Base-by-base conservation (phyloP, 2,113 vertebrate species). In the Oriolus oriolus region DNA sequence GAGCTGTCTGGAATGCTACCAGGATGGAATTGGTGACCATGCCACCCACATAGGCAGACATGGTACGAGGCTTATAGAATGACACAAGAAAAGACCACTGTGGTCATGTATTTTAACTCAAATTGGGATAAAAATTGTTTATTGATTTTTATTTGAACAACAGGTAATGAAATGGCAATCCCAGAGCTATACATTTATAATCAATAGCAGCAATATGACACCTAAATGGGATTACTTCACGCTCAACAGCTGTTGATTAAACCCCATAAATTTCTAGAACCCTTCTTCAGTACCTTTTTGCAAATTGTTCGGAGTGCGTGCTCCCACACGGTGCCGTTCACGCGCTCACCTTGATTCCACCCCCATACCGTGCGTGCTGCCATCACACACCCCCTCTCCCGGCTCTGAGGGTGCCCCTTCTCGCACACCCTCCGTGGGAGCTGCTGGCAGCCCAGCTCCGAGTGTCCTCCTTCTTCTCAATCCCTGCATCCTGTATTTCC, bases 371-470 rank as follows among this genome's bases (percentile, higher is more conserved):
- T 16, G 23, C 37, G 53, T 50, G 39, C 33, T 64, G 24, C 45
- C 52, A 69, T 5, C n/a, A 14, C 47, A 20, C 16, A 21, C n/a
- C 24, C 27, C 33, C 14, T 50, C 45, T 50, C 30, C 59, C 42
- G 27, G 15, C 41, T 18, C 33, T 12, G 50, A 26, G 37, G 28
- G 14, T 3, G 71, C 23, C 16, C 30, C 47, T 70, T 9, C 66
- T 7, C 12, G 30, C 23, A 27, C 21, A 13, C 10, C 14, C 16
- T 26, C 39, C 1, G 4, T 50, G 41, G 50, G 4, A 70, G 10
- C 4, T 53, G 14, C 2, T 1, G 19, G 3, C 57, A 37, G 12
- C 60, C 16, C 71, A 47, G 26, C 47, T 49, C 28, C 1, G 1
- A 4, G 28, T 6, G 24, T 53, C 8, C 28, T 35, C 18, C 35